phyloP scores from a whole-genome alignment of 2,888 invertebrate genomes.

The Drosophila glabriapex region DNA sequence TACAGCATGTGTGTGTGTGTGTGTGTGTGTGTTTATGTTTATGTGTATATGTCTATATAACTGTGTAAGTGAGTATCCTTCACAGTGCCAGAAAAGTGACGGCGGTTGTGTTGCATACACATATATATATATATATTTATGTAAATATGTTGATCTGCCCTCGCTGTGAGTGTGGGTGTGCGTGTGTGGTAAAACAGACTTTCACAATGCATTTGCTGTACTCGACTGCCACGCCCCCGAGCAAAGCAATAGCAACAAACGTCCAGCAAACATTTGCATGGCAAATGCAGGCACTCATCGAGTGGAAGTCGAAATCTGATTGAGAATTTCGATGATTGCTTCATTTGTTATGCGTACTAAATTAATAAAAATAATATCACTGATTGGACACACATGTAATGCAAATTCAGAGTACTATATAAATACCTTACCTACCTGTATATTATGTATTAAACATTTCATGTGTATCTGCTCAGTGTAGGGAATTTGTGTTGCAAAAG shows the following conservation, averaged over 20 bases:
- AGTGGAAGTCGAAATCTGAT: slow-evolving; percentile 30
- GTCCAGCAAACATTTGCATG: slow-evolving; percentile 55
- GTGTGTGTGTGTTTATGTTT: slow-evolving; percentile 1
- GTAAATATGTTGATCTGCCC: slow-evolving; percentile 64
- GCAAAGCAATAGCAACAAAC: slow-evolving; percentile 17
- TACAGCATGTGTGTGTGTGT: not conserved
- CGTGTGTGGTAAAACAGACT: slow-evolving; percentile 54
- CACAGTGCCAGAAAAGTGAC: slow-evolving; percentile 54
- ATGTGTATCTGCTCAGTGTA: not conserved
- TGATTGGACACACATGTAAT: not conserved
- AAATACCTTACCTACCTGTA: not conserved
- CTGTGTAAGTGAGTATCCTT: slow-evolving; percentile 39
- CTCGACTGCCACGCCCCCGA: slow-evolving; percentile 36
- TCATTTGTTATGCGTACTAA: slow-evolving; percentile 51
- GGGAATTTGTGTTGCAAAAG: slow-evolving; percentile 1
- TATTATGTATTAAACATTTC: not conserved
- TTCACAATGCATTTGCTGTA: slow-evolving; percentile 63
- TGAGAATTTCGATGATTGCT: slow-evolving; percentile 54
- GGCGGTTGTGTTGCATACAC: slow-evolving; percentile 36
- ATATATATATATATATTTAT: slow-evolving; percentile 7
- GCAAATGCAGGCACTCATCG: slow-evolving; percentile 42
- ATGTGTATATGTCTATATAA: slow-evolving; percentile 2
- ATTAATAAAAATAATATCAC: slow-evolving; percentile 26
- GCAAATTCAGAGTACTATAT: not conserved
- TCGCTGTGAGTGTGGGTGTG: slow-evolving; percentile 13